phyloP scores from a whole-genome alignment of 2,888 invertebrate genomes.

The Atrina japonica region DNA sequence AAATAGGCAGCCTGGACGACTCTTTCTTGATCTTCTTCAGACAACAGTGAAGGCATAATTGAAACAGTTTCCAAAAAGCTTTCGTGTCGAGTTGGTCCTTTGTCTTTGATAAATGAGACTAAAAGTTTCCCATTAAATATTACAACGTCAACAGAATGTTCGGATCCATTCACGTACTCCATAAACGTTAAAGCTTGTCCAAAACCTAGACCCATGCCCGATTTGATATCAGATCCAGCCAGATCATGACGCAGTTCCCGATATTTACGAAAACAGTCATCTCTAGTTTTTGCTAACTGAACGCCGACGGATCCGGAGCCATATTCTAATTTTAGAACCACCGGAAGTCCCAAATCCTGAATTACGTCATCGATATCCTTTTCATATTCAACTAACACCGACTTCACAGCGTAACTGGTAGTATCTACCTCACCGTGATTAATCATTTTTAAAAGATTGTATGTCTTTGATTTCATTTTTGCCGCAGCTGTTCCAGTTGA shows the following conservation, averaged over 20 bases:
- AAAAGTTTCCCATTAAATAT: not conserved
- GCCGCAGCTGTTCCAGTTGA: not conserved
- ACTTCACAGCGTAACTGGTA: not conserved
- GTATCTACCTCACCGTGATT: not conserved
- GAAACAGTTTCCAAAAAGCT: not conserved
- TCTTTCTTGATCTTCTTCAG: not conserved
- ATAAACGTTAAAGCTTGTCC: not conserved
- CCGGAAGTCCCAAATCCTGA: not conserved
- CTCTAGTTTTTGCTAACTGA: not conserved
- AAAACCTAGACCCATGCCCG: not conserved
- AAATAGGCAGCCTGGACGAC: constrained; percentile 1
- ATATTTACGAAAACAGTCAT: not conserved
- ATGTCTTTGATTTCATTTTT: not conserved
- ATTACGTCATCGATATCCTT: not conserved
- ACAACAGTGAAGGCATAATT: not conserved
- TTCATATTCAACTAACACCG: not conserved
- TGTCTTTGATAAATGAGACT: not conserved
- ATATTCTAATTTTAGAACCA: not conserved
- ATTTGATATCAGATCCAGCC: not conserved
- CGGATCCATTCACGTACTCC: not conserved
- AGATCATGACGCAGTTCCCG: not conserved
- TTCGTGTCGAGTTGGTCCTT: not conserved
- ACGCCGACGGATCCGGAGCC: not conserved
- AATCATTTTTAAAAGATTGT: not conserved
- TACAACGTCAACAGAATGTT: not conserved